phyloP scores from a whole-genome alignment of 1,140 invertebrate species.

The Brachionus manjavacas region DNA sequence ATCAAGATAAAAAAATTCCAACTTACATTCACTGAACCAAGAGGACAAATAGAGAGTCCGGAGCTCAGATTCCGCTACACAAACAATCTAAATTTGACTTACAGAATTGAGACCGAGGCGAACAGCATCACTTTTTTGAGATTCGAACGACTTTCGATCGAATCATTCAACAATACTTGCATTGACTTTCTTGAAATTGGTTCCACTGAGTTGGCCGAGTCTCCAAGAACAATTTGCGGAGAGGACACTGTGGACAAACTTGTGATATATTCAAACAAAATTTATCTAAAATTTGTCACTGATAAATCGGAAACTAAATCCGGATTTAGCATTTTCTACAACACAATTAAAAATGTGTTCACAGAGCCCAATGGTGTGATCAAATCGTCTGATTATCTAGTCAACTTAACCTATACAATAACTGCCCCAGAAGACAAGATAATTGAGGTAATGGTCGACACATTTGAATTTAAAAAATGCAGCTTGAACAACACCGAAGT shows the following conservation, averaged over 20 bases:
- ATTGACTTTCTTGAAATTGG: slow-evolving; percentile 36
- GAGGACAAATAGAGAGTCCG: background rate
- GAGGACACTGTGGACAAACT: background rate
- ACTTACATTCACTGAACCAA: background rate
- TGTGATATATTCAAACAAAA: background rate
- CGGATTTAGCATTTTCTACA: slow-evolving; percentile 33
- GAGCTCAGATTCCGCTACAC: background rate
- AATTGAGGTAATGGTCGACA: slow-evolving; percentile 14
- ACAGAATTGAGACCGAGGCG: background rate
- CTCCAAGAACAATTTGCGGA: background rate
- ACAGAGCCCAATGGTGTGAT: slow-evolving; percentile 12
- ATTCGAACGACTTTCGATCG: slow-evolving; percentile 26
- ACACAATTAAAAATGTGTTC: slow-evolving; percentile 13
- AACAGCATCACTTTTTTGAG: slow-evolving; percentile 28
- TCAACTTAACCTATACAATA: slow-evolving; percentile 26
- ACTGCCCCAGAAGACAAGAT: background rate
- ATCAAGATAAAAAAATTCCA: slow-evolving; percentile 16
- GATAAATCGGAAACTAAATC: background rate
- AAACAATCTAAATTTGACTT: slow-evolving; percentile 37
- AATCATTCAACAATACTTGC: background rate
- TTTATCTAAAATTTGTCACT: slow-evolving; percentile 33
- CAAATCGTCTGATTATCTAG: background rate
- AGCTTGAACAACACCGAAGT: background rate
- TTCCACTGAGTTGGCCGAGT: background rate
- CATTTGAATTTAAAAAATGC: slow-evolving; percentile 33